Base-by-base conservation (phyloP, 2,888 invertebrate genomes). In the Idaea dimidiata region DNA sequence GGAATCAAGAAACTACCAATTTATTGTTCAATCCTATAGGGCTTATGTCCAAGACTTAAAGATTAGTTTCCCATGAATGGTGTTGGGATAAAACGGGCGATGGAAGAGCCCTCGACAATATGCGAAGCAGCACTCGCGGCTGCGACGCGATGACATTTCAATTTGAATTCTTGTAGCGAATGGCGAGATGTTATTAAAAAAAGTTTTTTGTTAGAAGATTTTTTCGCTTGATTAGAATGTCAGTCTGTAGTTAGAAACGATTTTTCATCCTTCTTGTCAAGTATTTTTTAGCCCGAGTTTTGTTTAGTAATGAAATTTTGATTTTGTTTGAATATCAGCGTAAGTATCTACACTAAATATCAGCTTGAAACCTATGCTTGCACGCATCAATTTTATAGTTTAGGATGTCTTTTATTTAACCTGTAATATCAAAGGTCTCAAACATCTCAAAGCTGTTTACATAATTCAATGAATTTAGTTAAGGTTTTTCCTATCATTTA, bases 101-200 rank as follows among this genome's bases (percentile, higher is more conserved):
- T 72, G 17, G 17, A 69, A 62, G 64, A 69, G 72, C 66, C 72
- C 71, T 72, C 70, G 67, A 77, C 88, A 89, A 87, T 87, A 87
- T 84, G 86, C 84, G 79, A 77, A 83, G 80, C 78, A 75, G 77
- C 78, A 77, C 75, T 78, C 75, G 76, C 72, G 76, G 81, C 81
- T 76, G 79, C 73, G 76, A 80, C 81, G 83, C 86, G 82, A 84
- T 90, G 90, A 90, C 90, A 88, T 91, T 91, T 88, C 89, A 88
- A 91, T 91, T 91, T 88, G 86, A 88, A 89, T 89, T 87, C 88
- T 84, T 84, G 82, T 85, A 81, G 80, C 83, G 77, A 78, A 77
- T 72, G 73, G 72, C 72, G 73, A 77, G 80, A 81, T 78, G 78
- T 81, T 84, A 83, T 86, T 84, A 81, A 83, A 85, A 83, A 82